Percentiles rank a stretch among this genome's conserved stretches.
Conservation (phyloP, 1,140 invertebrate genomes). For the Reticulitermes speratus region DNA sequence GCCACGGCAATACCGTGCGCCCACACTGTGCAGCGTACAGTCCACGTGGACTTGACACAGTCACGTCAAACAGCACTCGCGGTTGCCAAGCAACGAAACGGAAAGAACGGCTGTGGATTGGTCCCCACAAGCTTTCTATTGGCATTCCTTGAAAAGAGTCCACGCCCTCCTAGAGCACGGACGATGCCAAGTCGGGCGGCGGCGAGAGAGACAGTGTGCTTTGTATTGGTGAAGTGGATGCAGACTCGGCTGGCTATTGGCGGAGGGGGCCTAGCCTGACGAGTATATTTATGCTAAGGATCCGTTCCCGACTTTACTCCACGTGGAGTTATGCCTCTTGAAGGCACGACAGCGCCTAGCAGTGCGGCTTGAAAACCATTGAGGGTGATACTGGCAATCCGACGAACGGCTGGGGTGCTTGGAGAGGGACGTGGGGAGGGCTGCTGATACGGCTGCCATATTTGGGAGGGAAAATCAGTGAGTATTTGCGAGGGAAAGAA, state of each 20-base stretch:
- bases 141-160: constrained; percentile 34
- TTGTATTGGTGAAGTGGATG: constrained; percentile 34
- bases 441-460: constrained; percentile 36
- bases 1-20: neutral
- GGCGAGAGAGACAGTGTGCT: constrained; percentile 18
- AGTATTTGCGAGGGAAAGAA: constrained; percentile 34
- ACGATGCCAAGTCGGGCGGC: neutral
- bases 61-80: constrained; percentile 25
- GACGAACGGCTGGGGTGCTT: constrained; percentile 11
- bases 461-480: constrained; percentile 37
- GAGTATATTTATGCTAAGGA: constrained; percentile 32
- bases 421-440: constrained; percentile 18
- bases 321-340: constrained; percentile 34
- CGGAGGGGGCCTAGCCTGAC: constrained; percentile 28
- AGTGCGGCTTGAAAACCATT: constrained; percentile 9
- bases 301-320: constrained; percentile 25
- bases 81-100: constrained; percentile 33
- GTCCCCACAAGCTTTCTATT: constrained; percentile 29
- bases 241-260: constrained; percentile 26
- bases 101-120: constrained; percentile 34
- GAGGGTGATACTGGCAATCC: constrained; percentile 36
- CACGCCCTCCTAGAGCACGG: constrained; percentile 17
- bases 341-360: constrained; percentile 20
- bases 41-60: constrained; percentile 35
- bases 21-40: neutral